Evolutionary conservation across 2,113 vertebrate species (phyloP), one percentile per base, ranked within the genome.

Genomic region (Empidonax alnorum): DNA sequence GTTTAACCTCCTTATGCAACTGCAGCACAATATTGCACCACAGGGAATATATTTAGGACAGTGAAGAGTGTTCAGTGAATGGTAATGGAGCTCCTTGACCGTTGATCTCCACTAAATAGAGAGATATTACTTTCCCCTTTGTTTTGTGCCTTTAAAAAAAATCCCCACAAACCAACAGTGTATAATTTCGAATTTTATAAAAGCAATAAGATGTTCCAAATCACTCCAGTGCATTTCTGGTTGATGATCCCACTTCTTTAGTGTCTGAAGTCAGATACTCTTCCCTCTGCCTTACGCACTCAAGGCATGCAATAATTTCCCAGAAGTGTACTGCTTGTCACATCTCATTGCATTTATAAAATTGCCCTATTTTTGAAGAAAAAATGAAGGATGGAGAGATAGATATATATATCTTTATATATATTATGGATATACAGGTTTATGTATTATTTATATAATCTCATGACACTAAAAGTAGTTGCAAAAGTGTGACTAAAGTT

Each of bases 141-240:
- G 79, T 96, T 97, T 97, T 96, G 95, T 96, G 94, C 88, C 97
- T 96, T 94, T 91, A 33, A 42, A 79, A 62, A 49, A 50, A 9
- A 9, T 10, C 4, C 4, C 20, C 16, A 61, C 28, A 33, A 42
- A 27, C 27, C 42, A 84, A 56, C 56, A 97, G 80, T 74, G 77
- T 96, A 92, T 95, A 95, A 93, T 95, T 97, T 96, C 3, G 18
- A 97, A 93, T 97, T 98, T 97, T 97, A 98, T 97, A 97, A 98
- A 97, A 98, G 98, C 94, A 97, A 87, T 98, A 98, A 97, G 97
- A 96, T 97, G 94, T 98, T 98, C 84, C 96, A 97, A 79, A 91
- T 95, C 71, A 83, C 61, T 97, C 93, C 90, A 97, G 88, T 97
- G 97, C 96, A 96, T 93, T 97, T 95, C 96, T 97, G 95, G 97